Conservation (phyloP, 2,888 invertebrate genomes). For the Panzeria rudis region DNA sequence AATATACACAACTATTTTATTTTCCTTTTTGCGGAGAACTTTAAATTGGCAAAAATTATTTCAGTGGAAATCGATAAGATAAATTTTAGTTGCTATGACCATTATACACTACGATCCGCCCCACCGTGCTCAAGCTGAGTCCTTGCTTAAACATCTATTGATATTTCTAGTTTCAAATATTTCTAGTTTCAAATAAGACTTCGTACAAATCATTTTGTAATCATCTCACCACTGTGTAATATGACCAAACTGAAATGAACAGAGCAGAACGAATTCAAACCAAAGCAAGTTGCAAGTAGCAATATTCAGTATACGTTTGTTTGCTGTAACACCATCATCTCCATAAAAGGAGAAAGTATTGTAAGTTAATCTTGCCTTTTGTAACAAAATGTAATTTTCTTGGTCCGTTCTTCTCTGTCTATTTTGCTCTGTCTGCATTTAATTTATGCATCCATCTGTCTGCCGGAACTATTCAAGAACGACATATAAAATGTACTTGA, state of each 20-base stretch:
- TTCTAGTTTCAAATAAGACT: too few species aligned
- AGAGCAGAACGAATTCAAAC: conserved; percentile 23
- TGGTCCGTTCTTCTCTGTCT: neutral
- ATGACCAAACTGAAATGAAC: conserved; percentile 45
- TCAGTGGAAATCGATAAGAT: too few species aligned
- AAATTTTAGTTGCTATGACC: too few species aligned
- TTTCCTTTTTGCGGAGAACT: too few species aligned
- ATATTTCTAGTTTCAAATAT: too few species aligned
- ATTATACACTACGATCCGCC: too few species aligned
- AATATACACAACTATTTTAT: too few species aligned
- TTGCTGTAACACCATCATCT: conserved; percentile 38
- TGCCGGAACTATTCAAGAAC: conserved; percentile 56
- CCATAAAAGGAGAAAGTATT: conserved; percentile 61
- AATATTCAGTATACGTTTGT: conserved; percentile 18
- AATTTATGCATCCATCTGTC: conserved; percentile 61
- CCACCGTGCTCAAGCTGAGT: too few species aligned
- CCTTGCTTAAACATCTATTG: too few species aligned
- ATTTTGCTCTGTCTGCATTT: neutral
- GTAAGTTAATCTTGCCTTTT: conserved; percentile 63
- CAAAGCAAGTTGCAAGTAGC: neutral
- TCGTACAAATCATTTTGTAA: too few species aligned
- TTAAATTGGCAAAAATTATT: too few species aligned
- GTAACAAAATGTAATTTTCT: conserved; percentile 47
- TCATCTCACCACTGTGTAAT: conserved; percentile 5
- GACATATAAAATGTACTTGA: conserved; percentile 46